phyloP scores from a whole-genome alignment of 2,797 vertebrate species.

The Thalassophryne amazonica region DNA sequence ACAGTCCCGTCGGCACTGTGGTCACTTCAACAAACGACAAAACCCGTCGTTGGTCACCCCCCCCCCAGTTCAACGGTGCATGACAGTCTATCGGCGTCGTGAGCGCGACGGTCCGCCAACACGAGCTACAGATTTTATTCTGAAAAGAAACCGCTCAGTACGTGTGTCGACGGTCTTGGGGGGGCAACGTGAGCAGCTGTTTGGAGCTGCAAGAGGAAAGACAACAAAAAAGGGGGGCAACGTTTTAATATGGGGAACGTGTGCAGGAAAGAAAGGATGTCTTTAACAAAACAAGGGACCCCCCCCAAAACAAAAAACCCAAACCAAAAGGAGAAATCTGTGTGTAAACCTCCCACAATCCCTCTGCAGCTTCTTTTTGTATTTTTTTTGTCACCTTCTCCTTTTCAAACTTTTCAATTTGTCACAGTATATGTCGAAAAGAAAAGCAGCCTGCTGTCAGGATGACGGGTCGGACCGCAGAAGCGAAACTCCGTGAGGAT shows the following conservation, averaged over 20 bases:
- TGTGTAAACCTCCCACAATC: conserved; percentile 2
- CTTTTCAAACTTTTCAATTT: conserved; percentile 32
- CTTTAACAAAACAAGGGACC: conserved; percentile 9
- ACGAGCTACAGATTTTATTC: conserved; percentile 33
- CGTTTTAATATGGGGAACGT: not conserved
- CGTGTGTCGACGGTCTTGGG: conserved; percentile 45
- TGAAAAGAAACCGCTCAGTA: conserved; percentile 56
- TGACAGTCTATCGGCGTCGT: conserved; percentile 24
- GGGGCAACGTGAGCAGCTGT: conserved; percentile 55
- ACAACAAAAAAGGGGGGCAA: not conserved
- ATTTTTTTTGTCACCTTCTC: conserved; percentile 23
- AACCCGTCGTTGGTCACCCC: no score
- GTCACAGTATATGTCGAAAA: conserved; percentile 6
- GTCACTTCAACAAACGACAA: no score
- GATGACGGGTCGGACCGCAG: conserved; percentile 15
- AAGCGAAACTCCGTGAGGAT: not conserved
- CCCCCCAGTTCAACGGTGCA: no score
- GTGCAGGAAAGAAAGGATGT: conserved; percentile 8
- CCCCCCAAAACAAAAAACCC: no score
- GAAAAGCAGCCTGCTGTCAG: conserved; percentile 19
- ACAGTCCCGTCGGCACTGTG: no score
- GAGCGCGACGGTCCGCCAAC: conserved; percentile 40
- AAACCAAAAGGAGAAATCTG: not conserved
- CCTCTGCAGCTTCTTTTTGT: not conserved
- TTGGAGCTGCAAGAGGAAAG: conserved; percentile 20